Conservation (phyloP, 2,888 invertebrate genomes). For the Ctenicera cuprea region DNA sequence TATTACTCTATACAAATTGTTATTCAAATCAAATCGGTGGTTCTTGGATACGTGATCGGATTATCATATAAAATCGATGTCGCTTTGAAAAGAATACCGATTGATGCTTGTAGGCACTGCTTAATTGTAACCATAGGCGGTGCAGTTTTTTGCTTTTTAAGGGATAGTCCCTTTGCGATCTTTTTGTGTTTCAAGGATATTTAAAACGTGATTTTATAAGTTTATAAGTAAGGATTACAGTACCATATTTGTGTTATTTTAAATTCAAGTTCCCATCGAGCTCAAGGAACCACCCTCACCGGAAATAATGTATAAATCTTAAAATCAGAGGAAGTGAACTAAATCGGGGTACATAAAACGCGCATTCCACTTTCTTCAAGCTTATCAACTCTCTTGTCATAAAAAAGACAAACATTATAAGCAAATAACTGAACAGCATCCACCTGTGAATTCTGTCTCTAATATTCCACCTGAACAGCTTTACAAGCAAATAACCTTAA, state of each 20-base stretch:
- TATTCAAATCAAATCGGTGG: constrained; percentile 42
- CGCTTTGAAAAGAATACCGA: background rate
- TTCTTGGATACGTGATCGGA: constrained; percentile 5
- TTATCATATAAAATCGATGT: background rate
- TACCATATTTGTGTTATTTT: background rate
- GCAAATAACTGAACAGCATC: constrained; percentile 38
- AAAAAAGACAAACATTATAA: constrained; percentile 43
- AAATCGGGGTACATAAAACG: constrained; percentile 22
- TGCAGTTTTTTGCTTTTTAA: too few relatives aligned
- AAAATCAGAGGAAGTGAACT: constrained; percentile 41
- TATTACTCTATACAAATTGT: constrained; percentile 29
- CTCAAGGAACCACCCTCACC: background rate
- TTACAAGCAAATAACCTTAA: constrained; percentile 36
- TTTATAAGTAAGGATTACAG: too few relatives aligned
- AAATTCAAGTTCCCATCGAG: background rate
- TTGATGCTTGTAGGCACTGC: background rate
- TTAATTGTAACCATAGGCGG: background rate
- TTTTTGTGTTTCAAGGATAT: too few relatives aligned
- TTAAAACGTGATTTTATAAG: too few relatives aligned
- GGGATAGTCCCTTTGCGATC: too few relatives aligned
- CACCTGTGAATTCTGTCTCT: constrained; percentile 48
- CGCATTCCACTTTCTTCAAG: constrained; percentile 10
- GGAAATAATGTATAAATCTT: constrained; percentile 42
- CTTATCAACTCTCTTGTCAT: constrained; percentile 32
- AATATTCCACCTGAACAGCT: constrained; percentile 44